Percentiles rank a stretch among this genome's conserved stretches.
Evolutionary conservation across 1,140 invertebrate species (phyloP).

Genomic region (Pseudomyrmex flavicornis): DNA sequence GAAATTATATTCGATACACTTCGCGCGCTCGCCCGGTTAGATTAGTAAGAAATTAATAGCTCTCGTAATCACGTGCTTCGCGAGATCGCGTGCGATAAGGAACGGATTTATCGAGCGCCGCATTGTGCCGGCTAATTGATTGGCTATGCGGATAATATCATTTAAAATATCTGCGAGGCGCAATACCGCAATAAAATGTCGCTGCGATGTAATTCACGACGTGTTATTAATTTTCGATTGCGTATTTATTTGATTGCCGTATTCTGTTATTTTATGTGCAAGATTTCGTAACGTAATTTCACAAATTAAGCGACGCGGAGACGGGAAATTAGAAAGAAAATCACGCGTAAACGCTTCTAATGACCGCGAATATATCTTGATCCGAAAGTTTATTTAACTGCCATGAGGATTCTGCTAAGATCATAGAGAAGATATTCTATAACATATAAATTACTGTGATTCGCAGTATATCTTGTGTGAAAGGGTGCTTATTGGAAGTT

Average conservation of each 20-base stretch:
- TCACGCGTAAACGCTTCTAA: constrained; percentile 3
- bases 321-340: background rate
- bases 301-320: no score
- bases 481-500: constrained; percentile 42
- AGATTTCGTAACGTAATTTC: background rate
- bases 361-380: background rate
- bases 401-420: background rate
- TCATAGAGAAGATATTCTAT: constrained; percentile 36
- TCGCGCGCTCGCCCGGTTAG: background rate
- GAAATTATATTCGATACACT: constrained; percentile 51
- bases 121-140: constrained; percentile 39
- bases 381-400: constrained; percentile 8
- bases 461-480: constrained; percentile 36
- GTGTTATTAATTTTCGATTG: constrained; percentile 23
- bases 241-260: constrained; percentile 8
- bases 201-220: background rate
- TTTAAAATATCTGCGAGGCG: constrained; percentile 16
- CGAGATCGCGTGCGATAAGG: constrained; percentile 37
- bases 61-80: constrained; percentile 26
- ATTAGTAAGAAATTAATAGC: constrained; percentile 56
- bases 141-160: constrained; percentile 2
- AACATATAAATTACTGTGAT: constrained; percentile 46
- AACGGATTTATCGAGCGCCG: constrained; percentile 17
- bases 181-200: constrained; percentile 4
- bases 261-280: background rate